Percentiles rank a stretch among this genome's conserved stretches.
These are phyloP conservation scores for Catostomus latipinnis DNA, from an alignment of 2,797 vertebrate species.

Conservation along the genomic window DNA sequence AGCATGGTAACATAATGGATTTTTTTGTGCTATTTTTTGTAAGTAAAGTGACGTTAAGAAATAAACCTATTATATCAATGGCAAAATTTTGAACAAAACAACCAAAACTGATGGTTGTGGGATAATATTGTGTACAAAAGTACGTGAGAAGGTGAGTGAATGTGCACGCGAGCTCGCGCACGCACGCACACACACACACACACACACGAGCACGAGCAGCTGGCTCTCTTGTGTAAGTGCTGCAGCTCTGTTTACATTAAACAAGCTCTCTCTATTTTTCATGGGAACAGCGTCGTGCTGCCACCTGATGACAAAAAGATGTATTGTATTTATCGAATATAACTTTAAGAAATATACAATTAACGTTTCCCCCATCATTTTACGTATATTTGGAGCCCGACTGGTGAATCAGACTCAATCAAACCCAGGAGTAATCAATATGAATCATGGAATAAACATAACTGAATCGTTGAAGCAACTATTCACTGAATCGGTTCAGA, in stretches of 20 bases:
- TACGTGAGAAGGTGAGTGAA: constrained; percentile 5
- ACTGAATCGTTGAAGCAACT: too few species aligned
- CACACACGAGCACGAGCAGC: constrained; percentile 31
- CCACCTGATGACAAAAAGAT: not conserved
- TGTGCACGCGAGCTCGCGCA: not conserved
- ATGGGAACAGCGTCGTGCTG: not conserved
- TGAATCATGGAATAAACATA: too few species aligned
- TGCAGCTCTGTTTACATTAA: constrained; percentile 6
- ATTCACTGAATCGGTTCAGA: too few species aligned
- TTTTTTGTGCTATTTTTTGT: not conserved
- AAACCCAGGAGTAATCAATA: too few species aligned
- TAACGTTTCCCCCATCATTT: too few species aligned
- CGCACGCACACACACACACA: not conserved
- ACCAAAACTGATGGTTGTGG: not conserved
- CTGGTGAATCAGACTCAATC: too few species aligned
- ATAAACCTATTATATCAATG: not conserved
- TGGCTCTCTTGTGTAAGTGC: constrained; percentile 56
- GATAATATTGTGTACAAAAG: not conserved
- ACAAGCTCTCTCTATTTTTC: not conserved
- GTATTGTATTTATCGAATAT: not conserved
- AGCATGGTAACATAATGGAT: too few species aligned
- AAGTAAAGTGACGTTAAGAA: not conserved
- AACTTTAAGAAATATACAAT: too few species aligned
- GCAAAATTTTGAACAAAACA: not conserved
- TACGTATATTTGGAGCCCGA: too few species aligned